Evolutionary conservation across 2,113 vertebrate genomes (phyloP), one percentile per base, ranked within the genome.

Genomic region (Pampusana beccarii): DNA sequence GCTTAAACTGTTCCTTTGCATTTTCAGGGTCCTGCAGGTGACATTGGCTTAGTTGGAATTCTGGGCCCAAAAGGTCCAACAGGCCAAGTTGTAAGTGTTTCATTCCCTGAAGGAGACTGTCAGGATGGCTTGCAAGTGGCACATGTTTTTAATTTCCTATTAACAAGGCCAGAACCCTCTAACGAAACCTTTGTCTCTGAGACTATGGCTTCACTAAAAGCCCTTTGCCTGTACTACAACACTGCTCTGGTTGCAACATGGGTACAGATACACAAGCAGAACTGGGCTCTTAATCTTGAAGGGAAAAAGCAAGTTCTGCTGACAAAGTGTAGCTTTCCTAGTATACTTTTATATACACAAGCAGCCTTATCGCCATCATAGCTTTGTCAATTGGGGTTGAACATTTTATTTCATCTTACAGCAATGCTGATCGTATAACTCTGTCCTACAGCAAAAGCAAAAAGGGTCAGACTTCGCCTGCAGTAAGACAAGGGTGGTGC

Each of bases 61-160:
- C 97, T 97, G 86, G 99, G 99, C 74, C 99, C 99, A 0, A 99
- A 99, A 98, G 99, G 99, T 80, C 99, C 99, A 26, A 18, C 80
- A 69, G 99, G 99, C 33, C 97, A 97, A 93, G 86, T 98, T 97
- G 99, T 99, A 98, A 98, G 99, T 98, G 21, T 74, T 90, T 80
- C 17, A 62, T 50, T 88, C 31, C 72, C 15, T 53, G 8, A 54
- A 80, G 34, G 50, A n/a, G 16, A 67, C 46, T 56, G n/a, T 73
- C 42, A n/a, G 42, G 53, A 33, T 60, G 20, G 20, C 57, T 82
- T 90, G 70, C 70, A 77, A 71, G 44, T 50, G 29, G 28, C 23
- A 38, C 4, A 1, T 0, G 0, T 33, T 90, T 86, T 3, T 48
- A 28, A 81, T 60, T 70, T 65, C 33, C n/a, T 64, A 16, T 16